Evolutionary conservation across 2,888 invertebrate species (phyloP), one percentile per base, ranked within the genome.

Genomic region (Ceraclea dissimilis): DNA sequence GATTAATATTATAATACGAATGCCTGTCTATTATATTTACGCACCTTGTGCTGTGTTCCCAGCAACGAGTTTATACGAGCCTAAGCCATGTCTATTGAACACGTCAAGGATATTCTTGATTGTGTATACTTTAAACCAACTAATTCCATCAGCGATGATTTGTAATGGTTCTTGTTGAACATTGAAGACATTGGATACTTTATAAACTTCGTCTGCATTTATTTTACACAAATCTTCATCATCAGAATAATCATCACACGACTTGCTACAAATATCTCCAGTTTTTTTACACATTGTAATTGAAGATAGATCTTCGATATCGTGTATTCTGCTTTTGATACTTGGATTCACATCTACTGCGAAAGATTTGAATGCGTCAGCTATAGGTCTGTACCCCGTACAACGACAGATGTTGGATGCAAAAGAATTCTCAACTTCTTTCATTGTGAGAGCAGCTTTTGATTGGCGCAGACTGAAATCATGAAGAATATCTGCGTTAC

Each of bases 371-470:
- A 90, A 88, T 2, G 88, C 83, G 66, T 90, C 89, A 50, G 88
- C 73, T 58, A 90, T 90, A 1, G 89, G 80, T 4, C 89, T 76
- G 66, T 88, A 90, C 1, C 90, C 90, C 0, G 90, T 90, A 65
- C 90, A 90, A 52, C 90, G 78, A 63, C 90, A 90, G 26, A 90
- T 83, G 63, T 89, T 88, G 49, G 88, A 79, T 5, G 87, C 89
- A 64, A 89, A 88, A 0, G 85, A 82, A 65, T 88, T 85, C 68
- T 90, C 89, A 11, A 89, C 76, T 64, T 86, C 83, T 61, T 78
- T 72, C 75, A 79, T 79, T 1, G 81, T 80, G 19, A 85, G 64
- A 17, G 74, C 70, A 49, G 4, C 18, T 16, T 43, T 43, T 16
- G 2, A 16, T 43, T 4, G 5, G 5, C 13, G 43, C 13, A 43